Base-by-base conservation (phyloP, 1,140 invertebrate genomes). In the Atta colombica region DNA sequence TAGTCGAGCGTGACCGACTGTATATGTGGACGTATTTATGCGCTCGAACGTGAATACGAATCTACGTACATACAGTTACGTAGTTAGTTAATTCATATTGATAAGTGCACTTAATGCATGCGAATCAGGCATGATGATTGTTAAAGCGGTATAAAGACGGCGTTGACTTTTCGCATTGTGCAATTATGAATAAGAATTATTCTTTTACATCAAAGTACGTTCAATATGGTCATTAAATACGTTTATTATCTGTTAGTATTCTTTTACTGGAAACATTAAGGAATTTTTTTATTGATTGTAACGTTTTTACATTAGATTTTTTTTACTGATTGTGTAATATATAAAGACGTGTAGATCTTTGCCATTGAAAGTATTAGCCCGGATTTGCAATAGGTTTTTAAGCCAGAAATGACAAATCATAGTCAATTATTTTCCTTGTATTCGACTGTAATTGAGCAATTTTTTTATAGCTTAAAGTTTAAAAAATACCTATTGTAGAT, bases 1-100 rank as follows among this genome's bases (percentile, higher is more conserved):
- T 65, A 65, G 28, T 61, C 25, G 60, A 65, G 39, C 18, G 39
- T 39, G 74, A 63, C 16, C 7, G 31, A 31, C 61, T 66, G 45
- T 66, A 66, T 39, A 58, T 58, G 78, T 71, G n/a, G 69, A 69
- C 39, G 68, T 84, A 75, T 75, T 84, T 75, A 75, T 39, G 68
- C 35, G 80, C 69, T 75, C 39, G 80, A 84, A 75, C 45, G 55
- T 25, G 80, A 35, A 25, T 61, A 84, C 69, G 51, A 21, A 49
- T 25, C 69, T 84, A 84, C 55, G 25, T 75, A 51, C 55, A 21
- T 75, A 51, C 21, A 14, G 18, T 61, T 53, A 74, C n/a, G 39
- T 51, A 28, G 39, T 75, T 51, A 28, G 39, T 84, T 61, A 84
- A 75, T 84, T 75, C 80, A 75, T 84, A 75, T 51, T 84, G 68